These are phyloP conservation scores for Drosophila nigromelanica DNA, from an alignment of 1,140 invertebrate species.

Conservation along the genomic window DNA sequence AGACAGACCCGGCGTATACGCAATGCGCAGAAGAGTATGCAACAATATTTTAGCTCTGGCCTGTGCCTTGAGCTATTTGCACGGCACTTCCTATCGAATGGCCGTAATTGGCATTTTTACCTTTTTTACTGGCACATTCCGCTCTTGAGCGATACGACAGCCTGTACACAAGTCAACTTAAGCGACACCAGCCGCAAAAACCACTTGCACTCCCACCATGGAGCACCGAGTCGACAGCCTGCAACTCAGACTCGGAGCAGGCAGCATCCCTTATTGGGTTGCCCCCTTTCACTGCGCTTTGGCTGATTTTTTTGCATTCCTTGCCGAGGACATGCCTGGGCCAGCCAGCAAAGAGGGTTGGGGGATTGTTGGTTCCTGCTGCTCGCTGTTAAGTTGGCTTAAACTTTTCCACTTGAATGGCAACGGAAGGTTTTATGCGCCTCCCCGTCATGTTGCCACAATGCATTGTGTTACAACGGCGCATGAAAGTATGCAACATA, in stretches of 20 bases:
- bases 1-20: conserved; percentile 49
- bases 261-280: conserved; percentile 9
- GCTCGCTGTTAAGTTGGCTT: conserved; percentile 71
- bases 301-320: conserved; percentile 68
- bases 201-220: conserved; percentile 1
- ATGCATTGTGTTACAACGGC: conserved; percentile 60
- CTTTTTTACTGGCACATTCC: conserved; percentile 12
- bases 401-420: conserved; percentile 81
- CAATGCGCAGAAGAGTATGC: conserved; percentile 55
- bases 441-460: conserved; percentile 26
- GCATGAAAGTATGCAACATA: conserved; percentile 78
- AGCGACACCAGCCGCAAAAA: conserved; percentile 36
- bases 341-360: not conserved
- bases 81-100: conserved; percentile 44
- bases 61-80: conserved; percentile 33
- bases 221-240: not conserved
- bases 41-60: conserved; percentile 29
- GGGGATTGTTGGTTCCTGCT: conserved; percentile 27
- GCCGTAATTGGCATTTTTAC: conserved; percentile 73
- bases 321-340: conserved; percentile 27
- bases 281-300: conserved; percentile 51
- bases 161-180: conserved; percentile 36
- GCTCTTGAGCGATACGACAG: conserved; percentile 42
- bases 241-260: not conserved
- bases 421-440: conserved; percentile 78